These are phyloP conservation scores for Caenorhabditis sulstoni DNA, from an alignment of 2,888 invertebrate species.

Conservation along the genomic window DNA sequence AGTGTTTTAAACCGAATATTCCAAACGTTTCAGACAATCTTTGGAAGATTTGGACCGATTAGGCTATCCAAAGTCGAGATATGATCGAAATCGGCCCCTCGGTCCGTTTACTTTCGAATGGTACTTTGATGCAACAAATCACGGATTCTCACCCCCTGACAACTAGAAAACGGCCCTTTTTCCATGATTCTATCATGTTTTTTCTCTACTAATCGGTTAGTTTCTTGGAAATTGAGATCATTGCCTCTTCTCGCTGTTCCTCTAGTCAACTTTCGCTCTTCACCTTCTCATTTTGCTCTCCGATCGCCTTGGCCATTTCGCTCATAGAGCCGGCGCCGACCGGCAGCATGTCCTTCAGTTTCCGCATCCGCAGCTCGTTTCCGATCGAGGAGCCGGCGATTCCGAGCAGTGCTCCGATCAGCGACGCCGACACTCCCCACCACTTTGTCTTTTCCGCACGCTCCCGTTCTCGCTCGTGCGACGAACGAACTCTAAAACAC, in stretches of 20 bases:
- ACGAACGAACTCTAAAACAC: constrained; percentile 86
- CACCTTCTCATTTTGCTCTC: constrained; percentile 69
- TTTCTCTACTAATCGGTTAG: no score
- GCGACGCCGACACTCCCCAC: constrained; percentile 88
- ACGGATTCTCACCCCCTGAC: no score
- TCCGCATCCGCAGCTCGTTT: constrained; percentile 76
- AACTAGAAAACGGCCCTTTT: no score
- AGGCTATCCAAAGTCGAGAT: neutral
- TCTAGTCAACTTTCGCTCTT: neutral
- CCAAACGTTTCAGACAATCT: constrained; percentile 2
- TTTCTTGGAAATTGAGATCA: no score
- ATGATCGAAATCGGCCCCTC: no score
- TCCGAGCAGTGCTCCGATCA: constrained; percentile 85
- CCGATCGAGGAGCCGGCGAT: constrained; percentile 83
- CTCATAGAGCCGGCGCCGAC: constrained; percentile 63
- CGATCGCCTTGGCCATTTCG: constrained; percentile 67
- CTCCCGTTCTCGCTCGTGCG: constrained; percentile 89
- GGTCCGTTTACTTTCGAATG: no score
- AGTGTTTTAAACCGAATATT: no score
- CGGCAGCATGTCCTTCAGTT: constrained; percentile 74
- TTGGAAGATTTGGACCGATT: neutral
- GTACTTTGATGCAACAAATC: no score
- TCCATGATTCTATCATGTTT: no score
- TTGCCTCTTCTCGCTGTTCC: no score
- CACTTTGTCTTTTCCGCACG: constrained; percentile 90